These are phyloP conservation scores for Aphidius gifuensis DNA, from an alignment of 1,140 invertebrate genomes.

Conservation along the genomic window DNA sequence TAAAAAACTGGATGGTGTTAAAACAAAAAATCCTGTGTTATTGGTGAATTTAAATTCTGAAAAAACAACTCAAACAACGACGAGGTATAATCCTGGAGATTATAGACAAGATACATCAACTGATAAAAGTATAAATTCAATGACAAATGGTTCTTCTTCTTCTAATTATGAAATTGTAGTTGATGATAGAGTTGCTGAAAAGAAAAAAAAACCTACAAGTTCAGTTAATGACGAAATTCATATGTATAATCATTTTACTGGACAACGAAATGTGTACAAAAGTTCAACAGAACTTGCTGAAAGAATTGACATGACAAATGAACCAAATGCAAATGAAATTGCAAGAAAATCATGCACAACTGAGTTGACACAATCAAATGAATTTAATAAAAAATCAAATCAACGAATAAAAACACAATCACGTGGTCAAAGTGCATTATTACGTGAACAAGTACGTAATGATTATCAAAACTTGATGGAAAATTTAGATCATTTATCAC, in stretches of 20 bases:
- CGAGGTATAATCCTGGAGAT: no score
- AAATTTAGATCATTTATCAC: constrained; percentile 42
- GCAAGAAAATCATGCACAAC: constrained; percentile 32
- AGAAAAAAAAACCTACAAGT: no score
- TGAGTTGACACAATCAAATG: constrained; percentile 1
- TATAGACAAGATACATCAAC: no score
- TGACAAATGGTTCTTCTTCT: no score
- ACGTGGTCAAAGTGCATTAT: constrained; percentile 51
- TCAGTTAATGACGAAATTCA: constrained; percentile 33
- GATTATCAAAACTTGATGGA: constrained; percentile 54
- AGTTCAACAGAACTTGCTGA: constrained; percentile 43
- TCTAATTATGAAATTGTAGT: no score
- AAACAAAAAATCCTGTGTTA: no score
- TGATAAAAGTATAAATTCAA: no score
- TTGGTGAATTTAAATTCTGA: no score
- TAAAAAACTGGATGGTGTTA: no score
- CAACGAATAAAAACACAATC: constrained; percentile 39
- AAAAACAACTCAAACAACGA: no score
- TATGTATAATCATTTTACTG: constrained; percentile 42
- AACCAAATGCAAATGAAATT: constrained; percentile 44
- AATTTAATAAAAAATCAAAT: constrained; percentile 29
- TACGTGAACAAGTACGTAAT: constrained; percentile 51
- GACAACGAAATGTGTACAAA: constrained; percentile 38
- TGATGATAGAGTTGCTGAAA: no score
- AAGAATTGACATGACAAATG: constrained; percentile 36